Percentiles rank a stretch among this genome's conserved stretches.
phyloP scores from a whole-genome alignment of 2,797 vertebrate genomes.

The Pseudomugil gertrudae region DNA sequence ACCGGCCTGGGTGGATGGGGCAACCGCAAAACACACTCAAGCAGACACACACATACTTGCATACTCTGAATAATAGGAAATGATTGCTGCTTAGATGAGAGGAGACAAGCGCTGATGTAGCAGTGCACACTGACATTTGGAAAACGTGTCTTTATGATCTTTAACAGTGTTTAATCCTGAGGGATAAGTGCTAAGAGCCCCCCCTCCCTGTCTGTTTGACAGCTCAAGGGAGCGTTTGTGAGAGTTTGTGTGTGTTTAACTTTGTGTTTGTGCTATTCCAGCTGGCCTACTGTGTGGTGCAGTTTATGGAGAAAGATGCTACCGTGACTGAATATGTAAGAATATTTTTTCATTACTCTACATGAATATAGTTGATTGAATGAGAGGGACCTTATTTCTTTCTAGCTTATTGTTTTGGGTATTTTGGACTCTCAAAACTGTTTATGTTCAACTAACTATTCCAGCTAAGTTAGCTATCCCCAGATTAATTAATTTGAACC shows the following conservation, averaged over 20 bases:
- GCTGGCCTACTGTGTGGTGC: slow-evolving; percentile 95
- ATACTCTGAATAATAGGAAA: slow-evolving; percentile 50
- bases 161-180: slow-evolving; percentile 63
- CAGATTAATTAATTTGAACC: not conserved
- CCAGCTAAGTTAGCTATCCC: not conserved
- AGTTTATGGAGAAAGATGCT: slow-evolving; percentile 94
- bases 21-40: slow-evolving; percentile 69
- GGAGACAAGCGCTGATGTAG: slow-evolving; percentile 48
- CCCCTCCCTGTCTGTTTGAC: slow-evolving; percentile 59
- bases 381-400: not conserved
- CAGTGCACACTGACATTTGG: slow-evolving; percentile 38
- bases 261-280: slow-evolving; percentile 59
- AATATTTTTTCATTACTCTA: slow-evolving; percentile 16
- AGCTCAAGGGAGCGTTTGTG: slow-evolving; percentile 37
- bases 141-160: slow-evolving; percentile 72
- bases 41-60: slow-evolving; percentile 4
- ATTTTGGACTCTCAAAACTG: not conserved
- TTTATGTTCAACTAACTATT: not conserved
- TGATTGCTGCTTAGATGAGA: slow-evolving; percentile 51
- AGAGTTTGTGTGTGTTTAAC: slow-evolving; percentile 35
- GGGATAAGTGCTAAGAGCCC: slow-evolving; percentile 64
- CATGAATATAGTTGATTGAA: not conserved
- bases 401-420: not conserved
- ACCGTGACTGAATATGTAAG: slow-evolving; percentile 94
- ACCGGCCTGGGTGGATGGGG: slow-evolving; percentile 62